These are phyloP conservation scores for Carollia perspicillata DNA, from an alignment of 2,113 vertebrate species.

Conservation along the genomic window DNA sequence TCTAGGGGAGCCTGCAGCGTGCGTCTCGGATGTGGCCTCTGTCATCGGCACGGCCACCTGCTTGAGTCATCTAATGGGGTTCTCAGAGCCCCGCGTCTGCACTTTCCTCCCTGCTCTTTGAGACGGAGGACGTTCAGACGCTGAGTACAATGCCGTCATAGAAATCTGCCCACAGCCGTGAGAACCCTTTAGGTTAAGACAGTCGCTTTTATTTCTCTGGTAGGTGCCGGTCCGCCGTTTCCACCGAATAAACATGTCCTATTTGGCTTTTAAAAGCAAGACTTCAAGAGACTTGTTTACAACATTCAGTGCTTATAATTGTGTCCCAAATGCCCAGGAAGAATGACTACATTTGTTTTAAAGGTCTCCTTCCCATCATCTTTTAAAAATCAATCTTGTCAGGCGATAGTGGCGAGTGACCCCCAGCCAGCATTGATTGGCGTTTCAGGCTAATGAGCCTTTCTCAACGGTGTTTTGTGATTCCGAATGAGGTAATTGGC, in stretches of 20 bases:
- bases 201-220: background rate
- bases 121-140: background rate
- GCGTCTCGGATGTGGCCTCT: constrained; percentile 14
- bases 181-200: background rate
- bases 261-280: constrained; percentile 33
- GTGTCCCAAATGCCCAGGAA: background rate
- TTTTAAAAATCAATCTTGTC: constrained; percentile 33
- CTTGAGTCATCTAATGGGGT: constrained; percentile 51
- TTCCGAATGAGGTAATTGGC: background rate
- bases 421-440: background rate
- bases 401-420: background rate
- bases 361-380: background rate
- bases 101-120: background rate
- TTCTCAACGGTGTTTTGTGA: background rate
- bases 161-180: background rate
- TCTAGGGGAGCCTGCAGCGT: background rate
- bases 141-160: background rate
- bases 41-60: background rate
- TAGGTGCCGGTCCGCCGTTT: background rate
- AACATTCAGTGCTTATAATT: background rate
- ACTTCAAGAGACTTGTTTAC: constrained; percentile 49
- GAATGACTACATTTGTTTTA: constrained; percentile 5
- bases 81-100: background rate
- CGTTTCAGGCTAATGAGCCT: background rate
- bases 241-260: background rate